A percentile compares a stretch with the other conserved stretches of the same genome.
phyloP scores from a whole-genome alignment of 2,888 invertebrate genomes.

The Sericinus montela region DNA sequence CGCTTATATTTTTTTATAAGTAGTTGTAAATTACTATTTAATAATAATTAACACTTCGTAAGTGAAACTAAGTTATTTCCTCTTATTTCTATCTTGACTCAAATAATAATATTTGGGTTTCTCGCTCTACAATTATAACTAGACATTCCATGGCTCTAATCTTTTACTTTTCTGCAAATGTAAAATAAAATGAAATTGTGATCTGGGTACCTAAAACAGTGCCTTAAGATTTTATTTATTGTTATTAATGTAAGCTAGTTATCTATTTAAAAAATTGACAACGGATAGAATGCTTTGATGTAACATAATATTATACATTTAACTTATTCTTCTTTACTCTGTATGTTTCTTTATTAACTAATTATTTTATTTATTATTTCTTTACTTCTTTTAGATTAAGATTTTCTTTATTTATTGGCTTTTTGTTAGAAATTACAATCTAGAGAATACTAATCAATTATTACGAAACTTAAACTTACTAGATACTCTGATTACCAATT shows the following conservation, averaged over 20 bases:
- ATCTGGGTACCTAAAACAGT: constrained; percentile 74
- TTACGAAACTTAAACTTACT: neutral
- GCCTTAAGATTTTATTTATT: constrained; percentile 79
- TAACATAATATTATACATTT: constrained; percentile 57
- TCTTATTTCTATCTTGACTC: constrained; percentile 40
- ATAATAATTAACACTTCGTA: constrained; percentile 43
- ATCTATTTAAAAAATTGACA: constrained; percentile 69
- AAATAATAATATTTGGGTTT: constrained; percentile 34
- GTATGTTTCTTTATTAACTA: constrained; percentile 31
- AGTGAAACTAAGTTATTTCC: constrained; percentile 50
- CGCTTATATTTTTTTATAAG: constrained; percentile 72
- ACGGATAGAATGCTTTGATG: constrained; percentile 45
- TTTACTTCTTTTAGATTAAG: constrained; percentile 30
- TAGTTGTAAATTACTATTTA: constrained; percentile 62
- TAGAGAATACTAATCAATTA: constrained; percentile 6
- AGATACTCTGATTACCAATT: neutral
- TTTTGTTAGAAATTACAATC: constrained; percentile 11
- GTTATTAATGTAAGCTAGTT: constrained; percentile 68
- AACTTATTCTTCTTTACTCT: constrained; percentile 38
- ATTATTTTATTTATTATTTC: constrained; percentile 50
- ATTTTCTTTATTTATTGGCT: constrained; percentile 37
- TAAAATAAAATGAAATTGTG: constrained; percentile 66
- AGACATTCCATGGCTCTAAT: constrained; percentile 69
- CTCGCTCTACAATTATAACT: constrained; percentile 41
- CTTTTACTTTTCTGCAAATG: constrained; percentile 41